Conservation (phyloP, 2,888 invertebrate species). For the Lomographa bimaculata region DNA sequence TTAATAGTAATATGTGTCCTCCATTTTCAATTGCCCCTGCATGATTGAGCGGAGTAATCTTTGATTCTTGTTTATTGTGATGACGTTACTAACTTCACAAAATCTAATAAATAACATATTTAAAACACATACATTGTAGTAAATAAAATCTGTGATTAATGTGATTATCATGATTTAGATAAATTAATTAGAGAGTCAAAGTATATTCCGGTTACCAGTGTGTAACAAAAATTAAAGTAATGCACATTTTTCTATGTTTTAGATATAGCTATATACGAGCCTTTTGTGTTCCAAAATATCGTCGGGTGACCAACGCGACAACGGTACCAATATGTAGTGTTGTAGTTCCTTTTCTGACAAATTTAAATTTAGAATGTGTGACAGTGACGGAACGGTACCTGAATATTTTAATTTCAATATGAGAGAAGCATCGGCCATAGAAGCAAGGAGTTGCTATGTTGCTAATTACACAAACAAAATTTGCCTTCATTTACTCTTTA, state of each 20-base stretch:
- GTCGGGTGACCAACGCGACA: conserved; percentile 23
- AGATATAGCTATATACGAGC: too few species aligned
- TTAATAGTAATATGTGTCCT: conserved; percentile 8
- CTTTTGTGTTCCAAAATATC: conserved; percentile 23
- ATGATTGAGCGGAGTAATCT: background rate
- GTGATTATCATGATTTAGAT: too few species aligned
- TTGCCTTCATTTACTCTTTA: conserved; percentile 35
- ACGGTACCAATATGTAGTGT: conserved; percentile 26
- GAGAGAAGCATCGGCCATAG: conserved; percentile 9
- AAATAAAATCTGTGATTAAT: too few species aligned
- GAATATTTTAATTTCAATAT: conserved; percentile 21
- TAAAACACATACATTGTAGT: too few species aligned
- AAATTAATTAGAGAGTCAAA: too few species aligned
- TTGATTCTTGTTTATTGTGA: conserved; percentile 7
- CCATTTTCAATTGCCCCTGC: conserved; percentile 3
- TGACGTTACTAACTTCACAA: too few species aligned
- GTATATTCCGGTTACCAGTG: too few species aligned
- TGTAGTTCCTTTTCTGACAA: conserved; percentile 28
- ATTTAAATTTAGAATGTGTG: conserved; percentile 32
- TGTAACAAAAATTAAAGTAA: too few species aligned
- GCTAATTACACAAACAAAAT: conserved; percentile 14
- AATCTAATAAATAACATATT: too few species aligned
- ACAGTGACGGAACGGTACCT: conserved; percentile 32
- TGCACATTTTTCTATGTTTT: too few species aligned
- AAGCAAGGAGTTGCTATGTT: background rate